Evolutionary conservation across 35 echinoderm and acorn worm species (phyloP), one percentile per base, ranked within the genome.

Genomic region (Acanthaster planci): DNA sequence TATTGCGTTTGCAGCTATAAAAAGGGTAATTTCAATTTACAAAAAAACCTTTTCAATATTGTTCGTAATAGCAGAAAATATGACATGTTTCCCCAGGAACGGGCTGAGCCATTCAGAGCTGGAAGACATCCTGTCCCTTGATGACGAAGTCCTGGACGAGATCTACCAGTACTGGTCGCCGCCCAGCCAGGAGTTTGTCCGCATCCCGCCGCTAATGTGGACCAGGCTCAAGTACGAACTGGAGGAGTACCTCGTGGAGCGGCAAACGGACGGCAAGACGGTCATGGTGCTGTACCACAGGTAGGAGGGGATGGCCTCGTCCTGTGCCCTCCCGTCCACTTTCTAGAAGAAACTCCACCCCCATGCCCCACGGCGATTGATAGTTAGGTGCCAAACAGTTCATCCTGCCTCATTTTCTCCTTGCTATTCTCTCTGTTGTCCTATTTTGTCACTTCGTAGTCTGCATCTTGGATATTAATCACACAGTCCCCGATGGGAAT

Each of bases 111-210:
- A 90, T 26, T 87, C 75, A 57, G 94, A 97, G 50, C 57, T 97
- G 18, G 86, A 93, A 32, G 90, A 97, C 79, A 54, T 97, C 12
- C 84, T 97, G 18, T 92, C 90, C 6, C 54, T 97, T 1, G 94
- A 97, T 88, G 94, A 97, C 87, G 94, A 97, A 51, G 94, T 97
- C 10, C 76, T 97, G 51, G 94, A 97, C 84, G 94, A 97, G 51
- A 77, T 98, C 6, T 98, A 98, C 38, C 91, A 98, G 86, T 98
- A 93, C 64, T 93, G 91, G 87, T 85, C 88, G 12, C 91, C 95
- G 26, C 88, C 92, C 9, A 85, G 93, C 40, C 84, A 85, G 26
- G 51, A 84, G 29, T 82, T 86, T 21, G 88, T 98, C 12, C 37
- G 91, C 21, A 82, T 93, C 9, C 94, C 94, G 23, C 78, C 87